Conservation (phyloP, 2,113 vertebrate species). For the Triplophysa rosa region DNA sequence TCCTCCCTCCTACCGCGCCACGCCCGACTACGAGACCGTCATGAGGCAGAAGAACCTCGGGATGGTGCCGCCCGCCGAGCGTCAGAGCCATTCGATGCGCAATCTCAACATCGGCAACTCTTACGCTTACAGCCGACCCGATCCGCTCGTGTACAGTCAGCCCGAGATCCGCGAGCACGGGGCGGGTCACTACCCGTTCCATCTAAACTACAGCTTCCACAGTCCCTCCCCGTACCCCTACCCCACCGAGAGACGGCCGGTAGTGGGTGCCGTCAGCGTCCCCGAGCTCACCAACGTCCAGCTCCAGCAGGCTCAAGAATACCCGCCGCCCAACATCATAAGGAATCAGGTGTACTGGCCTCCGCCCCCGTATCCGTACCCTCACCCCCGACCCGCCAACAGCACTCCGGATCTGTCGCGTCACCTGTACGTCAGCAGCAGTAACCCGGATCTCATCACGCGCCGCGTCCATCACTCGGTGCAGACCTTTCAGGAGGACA, state of each 20-base stretch:
- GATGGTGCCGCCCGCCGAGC: conserved; percentile 77
- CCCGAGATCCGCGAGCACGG: conserved; percentile 93
- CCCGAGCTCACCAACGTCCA: conserved; percentile 95
- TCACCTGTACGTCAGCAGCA: conserved; percentile 91
- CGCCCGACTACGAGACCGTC: conserved; percentile 94
- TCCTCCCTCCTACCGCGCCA: conserved; percentile 93
- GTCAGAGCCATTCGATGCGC: conserved; percentile 93
- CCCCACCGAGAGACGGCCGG: conserved; percentile 82
- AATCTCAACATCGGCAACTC: conserved; percentile 93
- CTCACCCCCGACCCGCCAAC: conserved; percentile 88
- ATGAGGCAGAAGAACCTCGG: conserved; percentile 90
- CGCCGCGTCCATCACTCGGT: conserved; percentile 95
- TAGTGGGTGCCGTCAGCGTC: conserved; percentile 93
- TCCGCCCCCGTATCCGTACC: conserved; percentile 87
- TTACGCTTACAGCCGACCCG: conserved; percentile 90
- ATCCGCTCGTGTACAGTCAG: conserved; percentile 95
- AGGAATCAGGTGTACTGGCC: conserved; percentile 93
- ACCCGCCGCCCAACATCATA: conserved; percentile 92
- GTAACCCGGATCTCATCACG: conserved; percentile 94
- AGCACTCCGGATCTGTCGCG: conserved; percentile 96
- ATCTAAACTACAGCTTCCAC: conserved; percentile 91
- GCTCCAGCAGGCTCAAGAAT: conserved; percentile 93
- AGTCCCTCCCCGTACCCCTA: conserved; percentile 87
- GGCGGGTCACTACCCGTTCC: conserved; percentile 82
- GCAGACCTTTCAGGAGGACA: conserved; percentile 98